Evolutionary conservation across 2,888 invertebrate genomes (phyloP), one percentile per base, ranked within the genome.

Genomic region (Drosophila trichaetosa): DNA sequence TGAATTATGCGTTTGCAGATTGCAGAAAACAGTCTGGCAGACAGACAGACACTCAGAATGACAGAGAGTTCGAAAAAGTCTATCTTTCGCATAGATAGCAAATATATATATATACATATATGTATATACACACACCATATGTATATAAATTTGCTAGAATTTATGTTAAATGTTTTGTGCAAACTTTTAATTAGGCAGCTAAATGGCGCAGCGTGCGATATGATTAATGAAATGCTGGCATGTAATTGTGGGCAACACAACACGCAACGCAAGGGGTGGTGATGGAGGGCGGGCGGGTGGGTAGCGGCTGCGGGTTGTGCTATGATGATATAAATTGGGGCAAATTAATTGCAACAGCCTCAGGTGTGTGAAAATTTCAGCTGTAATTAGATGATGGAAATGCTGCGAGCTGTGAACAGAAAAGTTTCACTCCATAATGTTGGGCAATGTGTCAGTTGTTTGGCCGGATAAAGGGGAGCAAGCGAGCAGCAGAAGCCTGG

Each of bases 161-260:
- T 81, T 83, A 86, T 88, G 87, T 81, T 86, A 76, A 83, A 84
- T 83, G 86, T 79, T 87, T 83, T 87, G 82, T 79, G 72, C 83
- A 86, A 85, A 85, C 87, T 85, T 85, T 85, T 85, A 85, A 85
- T 85, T 85, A 85, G 85, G 78, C 73, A 83, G 78, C 87, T 88
- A 84, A 88, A 88, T 89, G 85, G 89, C 82, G 89, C 80, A 87
- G 80, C 76, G 67, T 78, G 86, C 80, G 85, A 89, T 85, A 85
- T 85, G 89, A 85, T 85, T 85, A 89, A 85, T 85, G 87, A 87
- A 89, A 87, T 84, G 80, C 75, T 89, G 84, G 80, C 85, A 87
- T 85, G 85, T 85, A 87, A 85, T 82, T 83, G 84, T 71, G 79
- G 81, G 61, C 78, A 70, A 60, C 66, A 53, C 52, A 79, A 58